A percentile compares a stretch with the other conserved stretches of the same genome.
phyloP scores from a whole-genome alignment of 2,888 invertebrate genomes.

The Epirrita christyi region DNA sequence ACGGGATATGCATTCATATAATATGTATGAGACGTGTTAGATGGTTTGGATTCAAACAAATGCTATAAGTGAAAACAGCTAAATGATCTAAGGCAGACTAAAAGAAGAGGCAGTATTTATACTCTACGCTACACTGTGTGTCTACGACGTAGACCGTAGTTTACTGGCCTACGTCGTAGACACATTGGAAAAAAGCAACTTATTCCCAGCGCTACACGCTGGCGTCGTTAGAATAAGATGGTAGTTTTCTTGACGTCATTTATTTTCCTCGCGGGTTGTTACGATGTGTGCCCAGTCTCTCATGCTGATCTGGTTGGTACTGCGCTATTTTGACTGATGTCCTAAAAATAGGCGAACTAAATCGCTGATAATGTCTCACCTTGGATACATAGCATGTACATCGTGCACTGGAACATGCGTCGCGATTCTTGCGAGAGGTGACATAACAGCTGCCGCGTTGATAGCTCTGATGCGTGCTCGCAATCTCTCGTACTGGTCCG shows the following conservation, averaged over 20 bases:
- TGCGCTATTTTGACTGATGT: background rate
- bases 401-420: conserved; percentile 73
- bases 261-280: too few relatives aligned
- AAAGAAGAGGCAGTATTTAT: too few relatives aligned
- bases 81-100: too few relatives aligned
- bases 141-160: too few relatives aligned
- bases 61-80: too few relatives aligned
- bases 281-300: background rate
- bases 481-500: conserved; percentile 77
- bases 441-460: conserved; percentile 73
- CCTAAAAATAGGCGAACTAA: background rate
- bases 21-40: background rate
- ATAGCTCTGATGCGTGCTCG: conserved; percentile 81
- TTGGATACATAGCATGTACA: conserved; percentile 71
- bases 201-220: too few relatives aligned
- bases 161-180: too few relatives aligned
- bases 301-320: background rate
- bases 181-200: too few relatives aligned
- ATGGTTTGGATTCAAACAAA: background rate
- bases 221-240: too few relatives aligned
- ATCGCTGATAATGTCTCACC: conserved; percentile 48
- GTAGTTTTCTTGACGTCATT: too few relatives aligned
- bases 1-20: background rate
- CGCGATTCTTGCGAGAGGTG: conserved; percentile 59
- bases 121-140: too few relatives aligned